Evolutionary conservation across 2,888 invertebrate genomes (phyloP), one percentile per base, ranked within the genome.

Genomic region (Amiota mariae): DNA sequence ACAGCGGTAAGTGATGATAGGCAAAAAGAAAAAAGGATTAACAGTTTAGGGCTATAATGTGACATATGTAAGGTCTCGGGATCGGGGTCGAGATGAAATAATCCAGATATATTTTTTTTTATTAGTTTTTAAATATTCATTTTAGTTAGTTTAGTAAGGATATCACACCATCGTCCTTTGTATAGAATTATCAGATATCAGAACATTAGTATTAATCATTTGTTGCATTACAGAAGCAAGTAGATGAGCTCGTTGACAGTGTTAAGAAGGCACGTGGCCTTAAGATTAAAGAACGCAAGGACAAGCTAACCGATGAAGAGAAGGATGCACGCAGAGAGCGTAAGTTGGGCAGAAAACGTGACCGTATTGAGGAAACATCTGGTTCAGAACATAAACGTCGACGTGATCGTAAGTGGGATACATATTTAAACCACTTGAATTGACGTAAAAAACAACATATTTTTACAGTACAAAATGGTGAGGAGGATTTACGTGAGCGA

Each of bases 271-370:
- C 83, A 57, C 85, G 83, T 12, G 83, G 82, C 18, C 76, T 84
- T 51, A 84, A 84, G 68, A 81, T 79, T 73, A 92, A 92, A 87
- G 92, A 92, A 77, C 92, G 92, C 77, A 88, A 93, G 89, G 91
- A 92, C 88, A 91, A 94, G 91, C 91, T 94, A 70, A 94, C 93
- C 71, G 95, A 95, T 77, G 95, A 95, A 88, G 95, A 95, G 85
- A 93, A 95, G 86, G 96, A 96, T 89, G 90, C 93, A 12, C 92
- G 95, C 80, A 95, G 94, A 90, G 96, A 96, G 90, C 93, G 95
- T 87, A 96, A 95, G 91, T 91, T 95, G 86, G 94, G 94, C 72
- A 92, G 95, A 46, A 96, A 96, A 89, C 92, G 96, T 91, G 95
- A 95, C 87, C 92, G 95, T 82, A 90, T 93, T 20, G 95, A 95